Evolutionary conservation across 1,140 invertebrate species (phyloP), one percentile per base, ranked within the genome.

Genomic region (Stegodyphus dumicola): DNA sequence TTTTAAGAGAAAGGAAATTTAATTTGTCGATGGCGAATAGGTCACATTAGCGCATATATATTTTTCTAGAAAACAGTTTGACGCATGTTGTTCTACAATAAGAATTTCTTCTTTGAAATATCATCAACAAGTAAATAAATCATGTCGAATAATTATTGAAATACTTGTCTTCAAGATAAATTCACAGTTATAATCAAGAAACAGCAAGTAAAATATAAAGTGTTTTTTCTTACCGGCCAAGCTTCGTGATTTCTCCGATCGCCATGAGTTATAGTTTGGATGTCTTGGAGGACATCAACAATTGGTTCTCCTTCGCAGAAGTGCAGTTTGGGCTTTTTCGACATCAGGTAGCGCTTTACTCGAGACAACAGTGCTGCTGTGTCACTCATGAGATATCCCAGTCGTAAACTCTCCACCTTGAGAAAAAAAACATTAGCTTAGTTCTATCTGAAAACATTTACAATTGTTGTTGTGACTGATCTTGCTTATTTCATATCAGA

Each of bases 291-390:
- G 11, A 87, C 15, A 48, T 87, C 86, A 15, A 87, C 77, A 15
- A 87, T 79, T 15, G 86, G 73, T 49, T 76, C 85, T 48, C 84
- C 87, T 56, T 87, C 87, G 11, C 84, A 73, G 69, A 78, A 74
- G 74, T 87, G 83, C 1, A 87, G 67, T 18, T 17, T 77, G 18
- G 18, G 13, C n/a, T 74, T 77, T 13, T 79, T 86, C 0, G 64
- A 65, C 69, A 80, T 71, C 13, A 87, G 64, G 71, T 86, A 83
- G 6, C 69, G 49, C n/a, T 81, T 81, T 6, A 87, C 13, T 18
- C 71, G 71, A 9, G 53, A 7, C 6, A 86, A 48, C 15, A 87
- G 13, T 33, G 77, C 18, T 6, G 73, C 10, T 9, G 75, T 49
- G 52, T 77, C 77, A 64, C 75, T 86, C 0, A 74, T 54, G 11